Conservation (phyloP, 2,113 vertebrate genomes). For the Rhinopomastus cyanomelas region DNA sequence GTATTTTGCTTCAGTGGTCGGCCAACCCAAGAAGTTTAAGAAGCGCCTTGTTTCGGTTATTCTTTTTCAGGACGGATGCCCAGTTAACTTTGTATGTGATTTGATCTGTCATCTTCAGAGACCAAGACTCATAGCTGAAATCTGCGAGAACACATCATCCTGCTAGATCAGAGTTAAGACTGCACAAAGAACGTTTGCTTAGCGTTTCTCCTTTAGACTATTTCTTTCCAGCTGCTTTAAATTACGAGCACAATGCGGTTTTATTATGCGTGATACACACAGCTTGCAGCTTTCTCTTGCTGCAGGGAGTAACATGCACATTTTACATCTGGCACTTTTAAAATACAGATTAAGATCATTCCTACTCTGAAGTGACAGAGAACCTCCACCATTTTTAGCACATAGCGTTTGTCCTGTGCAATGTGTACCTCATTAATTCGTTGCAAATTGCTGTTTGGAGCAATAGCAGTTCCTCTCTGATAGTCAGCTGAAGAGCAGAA, state of each 20-base stretch:
- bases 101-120: neutral
- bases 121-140: neutral
- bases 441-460: neutral
- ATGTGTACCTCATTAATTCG: neutral
- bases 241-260: neutral
- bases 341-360: neutral
- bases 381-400: neutral
- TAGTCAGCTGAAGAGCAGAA: neutral
- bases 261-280: neutral
- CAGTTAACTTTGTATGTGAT: neutral
- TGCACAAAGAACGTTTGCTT: neutral
- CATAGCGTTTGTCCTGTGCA: neutral
- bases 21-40: neutral
- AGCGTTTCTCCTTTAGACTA: neutral
- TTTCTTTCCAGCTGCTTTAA: neutral
- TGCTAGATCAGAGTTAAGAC: neutral
- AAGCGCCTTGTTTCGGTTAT: neutral
- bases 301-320: neutral
- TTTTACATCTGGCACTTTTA: neutral
- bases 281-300: neutral
- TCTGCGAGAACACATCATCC: neutral
- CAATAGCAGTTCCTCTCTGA: neutral
- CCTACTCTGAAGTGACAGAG: neutral
- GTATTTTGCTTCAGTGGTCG: neutral
- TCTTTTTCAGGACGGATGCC: neutral